Base-by-base conservation (phyloP, 2,888 invertebrate genomes). In the Drosophila eohydei region DNA sequence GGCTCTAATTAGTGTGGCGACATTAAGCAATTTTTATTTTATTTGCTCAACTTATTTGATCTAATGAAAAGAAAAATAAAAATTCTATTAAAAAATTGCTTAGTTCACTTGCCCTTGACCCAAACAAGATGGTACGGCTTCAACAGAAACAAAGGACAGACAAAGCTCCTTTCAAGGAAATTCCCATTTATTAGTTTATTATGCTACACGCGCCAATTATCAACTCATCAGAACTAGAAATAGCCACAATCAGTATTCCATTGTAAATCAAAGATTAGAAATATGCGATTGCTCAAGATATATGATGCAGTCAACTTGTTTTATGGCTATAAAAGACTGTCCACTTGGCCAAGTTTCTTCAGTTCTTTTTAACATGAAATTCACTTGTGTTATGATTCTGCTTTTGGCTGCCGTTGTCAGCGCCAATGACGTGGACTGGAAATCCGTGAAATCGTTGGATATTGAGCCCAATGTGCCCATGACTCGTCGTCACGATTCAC, bases 381-480 rank as follows among this genome's bases (percentile, higher is more conserved):
- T 83, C 77, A 71, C 74, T n/a, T 79, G 76, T 28, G 72, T 66
- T 44, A 62, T 77, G 48, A 38, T 86, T 1, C 50, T 89, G 36
- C 58, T 87, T 1, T 52, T 79, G 48, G 79, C 56, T 56, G 71
- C 78, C 58, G 50, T 81, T 16, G 46, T 83, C 14, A 78, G 80
- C 41, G 69, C 76, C 54, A 70, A 77, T 12, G 76, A 72, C 63
- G 78, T 89, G 14, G 80, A 90, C 64, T 90, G 88, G 88, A 3
- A 48, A 6, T 60, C 70, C 36, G 48, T 88, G 0, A 79, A 80
- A 59, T 56, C 75, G 8, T 14, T 83, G 65, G 67, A 89, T 43
- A 63, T 81, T 48, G 71, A 72, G 50, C 48, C 36, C 2, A 57
- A 52, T 14, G 65, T 73, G 16, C 74, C 88, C 7, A 52, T 57